Base-by-base conservation (phyloP, 2,113 vertebrate genomes). In the Gavia stellata region DNA sequence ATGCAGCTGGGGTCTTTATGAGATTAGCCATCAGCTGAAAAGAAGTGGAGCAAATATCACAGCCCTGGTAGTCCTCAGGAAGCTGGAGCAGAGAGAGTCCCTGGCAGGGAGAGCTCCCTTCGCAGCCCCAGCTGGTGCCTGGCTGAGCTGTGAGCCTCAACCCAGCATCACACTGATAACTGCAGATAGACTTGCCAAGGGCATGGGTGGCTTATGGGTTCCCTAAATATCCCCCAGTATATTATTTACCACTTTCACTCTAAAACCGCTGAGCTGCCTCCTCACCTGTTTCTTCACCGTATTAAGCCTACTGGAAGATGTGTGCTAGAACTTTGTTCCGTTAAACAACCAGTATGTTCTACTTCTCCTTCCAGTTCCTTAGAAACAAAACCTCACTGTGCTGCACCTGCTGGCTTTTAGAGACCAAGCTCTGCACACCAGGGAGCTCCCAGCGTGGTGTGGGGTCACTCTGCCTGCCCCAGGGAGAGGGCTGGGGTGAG, bases 391-490 rank as follows among this genome's bases (percentile, higher is more conserved):
- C 28, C 14, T n/a, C 38, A 44, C 14, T 0, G 0, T 38, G 38
- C 19, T 38, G 36, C 21, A 40, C 31, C 23, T 6, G 19, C 34
- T 36, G 21, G 31, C 42, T 68, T 29, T 38, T 28, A 45, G 15
- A 45, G 29, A 45, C 33, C 0, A 3, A 33, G 42, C 38, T 70
- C 34, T 59, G 63, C 68, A 36, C 18, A 7, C 9, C 1, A 0
- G n/a, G 31, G n/a, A 49, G 52, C 33, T 82, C 52, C 45, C 26
- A 36, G 10, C 6, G 1, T 1, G 0, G 56, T 1, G 0, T 7
- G 23, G n/a, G 19, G 16, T 52, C 34, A 17, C 38, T 33, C 49
- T 36, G 56, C 31, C n/a, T 15, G 50, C 28, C 28, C 40, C 28
- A 18, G 23, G 26, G 44, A 66, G 20, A 59, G 28, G 16, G 16